A percentile compares a stretch with the other conserved stretches of the same genome.
These are phyloP conservation scores for Netelia melanura DNA, from an alignment of 2,888 invertebrate genomes.

Conservation along the genomic window DNA sequence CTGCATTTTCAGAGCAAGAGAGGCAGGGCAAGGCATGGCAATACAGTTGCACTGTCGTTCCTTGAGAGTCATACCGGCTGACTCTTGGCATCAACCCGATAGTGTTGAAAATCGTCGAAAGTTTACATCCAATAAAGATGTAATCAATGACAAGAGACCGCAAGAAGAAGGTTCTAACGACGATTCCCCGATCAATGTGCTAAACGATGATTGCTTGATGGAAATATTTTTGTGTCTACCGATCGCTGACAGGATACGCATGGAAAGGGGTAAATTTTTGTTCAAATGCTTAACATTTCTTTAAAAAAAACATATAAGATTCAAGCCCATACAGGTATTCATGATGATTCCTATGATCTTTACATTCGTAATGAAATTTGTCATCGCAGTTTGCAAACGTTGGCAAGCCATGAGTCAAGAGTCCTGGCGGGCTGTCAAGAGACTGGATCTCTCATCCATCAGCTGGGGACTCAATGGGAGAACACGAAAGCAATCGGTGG, in stretches of 20 bases:
- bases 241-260: constrained; percentile 86
- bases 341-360: too few species aligned
- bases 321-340: too few species aligned
- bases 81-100: constrained; percentile 88
- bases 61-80: constrained; percentile 86
- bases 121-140: constrained; percentile 69
- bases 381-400: constrained; percentile 85
- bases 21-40: constrained; percentile 74
- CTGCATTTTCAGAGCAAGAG: constrained; percentile 75
- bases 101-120: constrained; percentile 80
- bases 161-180: constrained; percentile 55
- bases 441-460: constrained; percentile 74
- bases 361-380: neutral
- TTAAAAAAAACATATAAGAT: neutral
- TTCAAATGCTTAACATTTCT: too few species aligned
- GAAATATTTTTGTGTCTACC: constrained; percentile 86
- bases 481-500: constrained; percentile 55
- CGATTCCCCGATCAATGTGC: constrained; percentile 83
- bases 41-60: constrained; percentile 80
- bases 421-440: constrained; percentile 85
- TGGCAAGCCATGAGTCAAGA: constrained; percentile 86
- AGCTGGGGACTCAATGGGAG: constrained; percentile 73
- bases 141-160: constrained; percentile 21
- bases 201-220: constrained; percentile 87
- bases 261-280: constrained; percentile 84